A percentile compares a stretch with the other conserved stretches of the same genome.
phyloP scores from a whole-genome alignment of 2,113 vertebrate genomes.

The Microcebus lehilahytsara region DNA sequence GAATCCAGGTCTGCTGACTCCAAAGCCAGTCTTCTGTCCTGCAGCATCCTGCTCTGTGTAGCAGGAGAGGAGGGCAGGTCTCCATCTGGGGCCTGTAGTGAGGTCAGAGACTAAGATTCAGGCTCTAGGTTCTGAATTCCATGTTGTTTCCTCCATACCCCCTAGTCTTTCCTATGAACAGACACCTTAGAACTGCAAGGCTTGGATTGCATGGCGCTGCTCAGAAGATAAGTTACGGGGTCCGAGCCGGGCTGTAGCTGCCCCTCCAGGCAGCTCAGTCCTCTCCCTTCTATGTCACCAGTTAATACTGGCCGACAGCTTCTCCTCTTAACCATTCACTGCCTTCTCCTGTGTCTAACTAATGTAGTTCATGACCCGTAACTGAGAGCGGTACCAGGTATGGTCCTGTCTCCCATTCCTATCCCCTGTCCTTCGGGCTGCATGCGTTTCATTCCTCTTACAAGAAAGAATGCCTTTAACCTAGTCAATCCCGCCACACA shows the following conservation, averaged over 20 bases:
- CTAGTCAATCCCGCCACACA: background rate
- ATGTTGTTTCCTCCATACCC: background rate
- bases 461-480: background rate
- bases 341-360: constrained; percentile 2
- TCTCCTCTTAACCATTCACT: background rate
- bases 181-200: background rate
- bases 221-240: background rate
- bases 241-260: background rate
- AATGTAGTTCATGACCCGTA: background rate
- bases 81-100: background rate
- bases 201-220: background rate
- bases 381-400: constrained; percentile 23
- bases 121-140: background rate
- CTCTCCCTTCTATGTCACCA: background rate
- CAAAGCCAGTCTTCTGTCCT: background rate
- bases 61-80: too few relatives aligned
- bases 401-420: background rate
- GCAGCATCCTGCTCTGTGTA: background rate
- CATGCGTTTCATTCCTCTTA: background rate
- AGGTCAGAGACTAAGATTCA: background rate
- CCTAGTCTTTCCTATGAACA: background rate
- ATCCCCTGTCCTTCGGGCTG: background rate
- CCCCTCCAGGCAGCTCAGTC: background rate
- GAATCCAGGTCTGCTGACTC: background rate
- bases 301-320: background rate